phyloP scores from a whole-genome alignment of 64 coral and sea anemone species.

The Trachythela sp. region DNA sequence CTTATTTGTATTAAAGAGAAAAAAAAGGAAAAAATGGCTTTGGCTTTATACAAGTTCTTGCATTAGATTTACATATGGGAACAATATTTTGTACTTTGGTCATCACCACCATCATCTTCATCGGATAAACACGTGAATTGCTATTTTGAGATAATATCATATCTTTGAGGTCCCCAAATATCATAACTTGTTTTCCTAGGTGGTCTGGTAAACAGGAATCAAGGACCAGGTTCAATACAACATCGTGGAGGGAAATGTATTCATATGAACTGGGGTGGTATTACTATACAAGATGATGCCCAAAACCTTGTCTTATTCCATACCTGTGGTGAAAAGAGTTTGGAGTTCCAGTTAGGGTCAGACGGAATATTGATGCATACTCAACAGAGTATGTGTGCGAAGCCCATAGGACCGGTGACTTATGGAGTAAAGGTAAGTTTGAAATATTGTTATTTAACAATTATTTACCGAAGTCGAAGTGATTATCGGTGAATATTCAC shows the following conservation, averaged over 20 bases:
- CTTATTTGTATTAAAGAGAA: too few species aligned
- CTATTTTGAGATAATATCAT: too few species aligned
- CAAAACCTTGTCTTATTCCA: background rate
- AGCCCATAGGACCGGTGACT: background rate
- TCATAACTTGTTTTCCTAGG: background rate
- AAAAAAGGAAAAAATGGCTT: too few species aligned
- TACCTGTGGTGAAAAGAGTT: background rate
- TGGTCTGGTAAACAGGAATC: background rate
- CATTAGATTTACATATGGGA: too few species aligned
- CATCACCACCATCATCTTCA: too few species aligned
- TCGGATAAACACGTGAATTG: too few species aligned
- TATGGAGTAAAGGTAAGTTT: background rate
- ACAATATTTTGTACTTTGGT: too few species aligned
- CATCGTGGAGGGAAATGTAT: slow-evolving; percentile 1
- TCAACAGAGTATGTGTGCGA: background rate
- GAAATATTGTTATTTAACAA: too few species aligned
- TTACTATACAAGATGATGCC: background rate
- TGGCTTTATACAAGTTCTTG: too few species aligned
- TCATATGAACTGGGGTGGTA: background rate
- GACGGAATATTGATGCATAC: background rate
- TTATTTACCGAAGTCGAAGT: too few species aligned
- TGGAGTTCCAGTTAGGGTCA: background rate
- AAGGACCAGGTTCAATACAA: slow-evolving; percentile 4
- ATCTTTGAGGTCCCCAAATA: too few species aligned
- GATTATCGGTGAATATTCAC: too few species aligned